Evolutionary conservation across 2,113 vertebrate species (phyloP), one percentile per base, ranked within the genome.

Genomic region (Dunckerocampus dactyliophorus): DNA sequence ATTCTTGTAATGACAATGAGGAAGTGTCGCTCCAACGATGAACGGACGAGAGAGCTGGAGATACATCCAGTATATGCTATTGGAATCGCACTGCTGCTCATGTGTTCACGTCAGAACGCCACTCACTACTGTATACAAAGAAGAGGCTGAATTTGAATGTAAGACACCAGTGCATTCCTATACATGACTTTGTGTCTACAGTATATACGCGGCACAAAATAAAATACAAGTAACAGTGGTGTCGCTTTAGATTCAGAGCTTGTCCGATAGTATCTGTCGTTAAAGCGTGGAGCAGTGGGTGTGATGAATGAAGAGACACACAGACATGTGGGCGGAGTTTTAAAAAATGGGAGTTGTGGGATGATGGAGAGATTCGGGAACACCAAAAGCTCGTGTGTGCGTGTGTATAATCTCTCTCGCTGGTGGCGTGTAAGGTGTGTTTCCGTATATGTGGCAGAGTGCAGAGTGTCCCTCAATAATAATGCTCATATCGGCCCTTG

Each of bases 401-500:
- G 49, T 65, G 31, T 62, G 67, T 69, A 59, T 67, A 71, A 75
- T 78, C 72, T 77, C 69, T 78, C 66, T 74, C 62, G 60, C 64
- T 70, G 68, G 28, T 69, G 70, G 79, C 57, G 60, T 66, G 63
- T 62, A 34, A 75, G 74, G 62, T 83, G 79, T 71, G 69, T 81
- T 69, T 82, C 52, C 62, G 76, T 72, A 59, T 50, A 62, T 70
- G 73, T 63, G 56, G 75, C 76, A 73, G 77, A 10, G 31, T 72
- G 65, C 66, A 72, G 74, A 77, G 62, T 80, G 79, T 83, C 80
- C 74, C 80, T 82, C 74, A 82, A 69, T 85, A 72, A 80, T 79
- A 84, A 80, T 78, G 77, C 69, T 84, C 65, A 70, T 83, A 83
- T 85, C 70, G 77, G 67, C 72, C 86, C 84, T 70, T 68, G 53